Conservation (phyloP, 1,140 invertebrate species). For the Drosophila lini region DNA sequence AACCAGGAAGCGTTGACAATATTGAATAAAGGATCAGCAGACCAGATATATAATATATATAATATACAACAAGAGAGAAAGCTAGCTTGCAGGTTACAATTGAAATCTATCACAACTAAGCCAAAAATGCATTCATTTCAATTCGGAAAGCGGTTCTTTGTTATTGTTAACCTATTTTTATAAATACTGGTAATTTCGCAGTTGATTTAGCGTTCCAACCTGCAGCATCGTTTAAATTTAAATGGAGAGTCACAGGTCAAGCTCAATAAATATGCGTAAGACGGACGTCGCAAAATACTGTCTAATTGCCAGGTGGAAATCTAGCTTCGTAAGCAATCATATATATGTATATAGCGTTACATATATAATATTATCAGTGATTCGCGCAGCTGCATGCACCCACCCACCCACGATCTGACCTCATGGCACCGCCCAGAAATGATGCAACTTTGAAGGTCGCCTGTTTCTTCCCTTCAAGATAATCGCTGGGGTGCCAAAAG, state of each 20-base stretch:
- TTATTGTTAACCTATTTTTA: background rate
- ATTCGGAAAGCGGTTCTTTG: too few species aligned
- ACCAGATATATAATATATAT: too few species aligned
- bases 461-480: background rate
- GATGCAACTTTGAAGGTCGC: slow-evolving; percentile 33
- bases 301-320: slow-evolving; percentile 40
- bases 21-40: background rate
- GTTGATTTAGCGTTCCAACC: background rate
- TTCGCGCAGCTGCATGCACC: slow-evolving; percentile 36
- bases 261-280: slow-evolving; percentile 63
- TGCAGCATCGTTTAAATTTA: slow-evolving; percentile 36
- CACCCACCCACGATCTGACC: slow-evolving; percentile 27
- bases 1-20: background rate
- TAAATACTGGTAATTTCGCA: background rate
- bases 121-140: too few species aligned
- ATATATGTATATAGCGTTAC: background rate
- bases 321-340: background rate
- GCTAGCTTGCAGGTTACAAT: too few species aligned
- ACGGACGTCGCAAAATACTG: slow-evolving; percentile 26
- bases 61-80: too few species aligned
- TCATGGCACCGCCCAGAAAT: slow-evolving; percentile 38
- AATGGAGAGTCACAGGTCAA: slow-evolving; percentile 69
- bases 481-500: slow-evolving; percentile 2
- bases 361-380: slow-evolving; percentile 34
- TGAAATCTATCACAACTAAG: too few species aligned